Evolutionary conservation across 2,113 vertebrate species (phyloP).

Genomic region (Notechis scutatus): DNA sequence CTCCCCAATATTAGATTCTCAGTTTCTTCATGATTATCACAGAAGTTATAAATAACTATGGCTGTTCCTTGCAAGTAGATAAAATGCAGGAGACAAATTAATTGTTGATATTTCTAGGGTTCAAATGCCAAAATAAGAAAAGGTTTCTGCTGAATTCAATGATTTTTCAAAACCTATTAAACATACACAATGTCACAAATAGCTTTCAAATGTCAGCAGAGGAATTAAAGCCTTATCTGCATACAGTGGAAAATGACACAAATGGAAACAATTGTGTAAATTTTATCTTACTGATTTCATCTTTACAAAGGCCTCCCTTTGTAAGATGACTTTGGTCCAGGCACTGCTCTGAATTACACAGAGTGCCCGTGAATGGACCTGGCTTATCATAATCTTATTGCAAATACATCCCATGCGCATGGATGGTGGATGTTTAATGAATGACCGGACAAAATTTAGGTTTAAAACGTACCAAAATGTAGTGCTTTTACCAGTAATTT

Average conservation of each 20-base stretch:
- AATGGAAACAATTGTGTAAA: fast-evolving
- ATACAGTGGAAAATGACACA: background rate
- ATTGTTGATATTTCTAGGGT: background rate
- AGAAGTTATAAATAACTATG: background rate
- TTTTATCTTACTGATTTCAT: background rate
- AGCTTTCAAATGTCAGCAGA: fast-evolving
- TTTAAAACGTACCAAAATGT: background rate
- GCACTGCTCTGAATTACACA: background rate
- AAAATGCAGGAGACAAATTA: constrained; percentile 15
- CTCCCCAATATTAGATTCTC: constrained; percentile 10
- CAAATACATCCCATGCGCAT: background rate
- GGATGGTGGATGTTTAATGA: background rate
- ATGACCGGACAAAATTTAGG: background rate
- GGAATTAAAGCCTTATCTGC: fast-evolving
- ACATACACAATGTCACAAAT: background rate
- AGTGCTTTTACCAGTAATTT: background rate
- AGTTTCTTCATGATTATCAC: constrained; percentile 3
- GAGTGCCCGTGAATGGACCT: fast-evolving
- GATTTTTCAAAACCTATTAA: background rate
- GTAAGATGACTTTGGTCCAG: background rate
- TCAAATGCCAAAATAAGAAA: constrained; percentile 28
- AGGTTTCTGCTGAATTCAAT: background rate
- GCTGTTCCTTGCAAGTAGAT: fast-evolving
- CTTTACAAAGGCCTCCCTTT: background rate
- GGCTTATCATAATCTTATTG: background rate